These are phyloP conservation scores for Prunella strophiata DNA, from an alignment of 2,797 vertebrate species.

Conservation along the genomic window DNA sequence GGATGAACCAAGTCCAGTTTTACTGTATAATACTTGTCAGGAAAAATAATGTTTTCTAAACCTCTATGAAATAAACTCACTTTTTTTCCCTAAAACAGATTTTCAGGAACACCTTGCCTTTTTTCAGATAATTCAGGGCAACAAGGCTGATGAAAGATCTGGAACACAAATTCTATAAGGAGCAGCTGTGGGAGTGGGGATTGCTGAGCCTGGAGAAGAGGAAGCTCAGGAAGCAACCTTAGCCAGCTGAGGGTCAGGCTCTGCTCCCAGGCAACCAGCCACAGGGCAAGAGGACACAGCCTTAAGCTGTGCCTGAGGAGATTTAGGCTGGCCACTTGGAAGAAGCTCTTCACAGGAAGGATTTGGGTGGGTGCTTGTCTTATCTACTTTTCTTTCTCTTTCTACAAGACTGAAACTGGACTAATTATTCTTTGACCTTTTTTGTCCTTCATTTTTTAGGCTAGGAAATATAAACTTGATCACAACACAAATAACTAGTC, in stretches of 20 bases:
- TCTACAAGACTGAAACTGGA: not conserved
- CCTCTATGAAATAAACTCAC: not conserved
- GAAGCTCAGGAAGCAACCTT: not conserved
- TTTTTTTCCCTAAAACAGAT: not conserved
- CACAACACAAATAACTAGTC: not conserved
- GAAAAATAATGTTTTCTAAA: not conserved
- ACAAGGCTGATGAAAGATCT: not conserved
- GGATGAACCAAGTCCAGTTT: not conserved
- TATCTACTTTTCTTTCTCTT: not conserved
- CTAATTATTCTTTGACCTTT: not conserved
- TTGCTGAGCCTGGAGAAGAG: not conserved
- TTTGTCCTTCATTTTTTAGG: not conserved
- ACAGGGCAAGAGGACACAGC: not conserved
- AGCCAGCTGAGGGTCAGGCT: fast-evolving
- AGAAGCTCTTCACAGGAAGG: not conserved
- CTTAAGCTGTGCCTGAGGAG: fast-evolving
- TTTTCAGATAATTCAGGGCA: not conserved
- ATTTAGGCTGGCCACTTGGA: not conserved
- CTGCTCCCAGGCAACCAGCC: not conserved
- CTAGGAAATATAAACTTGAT: not conserved
- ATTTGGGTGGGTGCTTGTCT: not conserved
- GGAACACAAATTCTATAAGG: not conserved
- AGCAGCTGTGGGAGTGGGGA: not conserved
- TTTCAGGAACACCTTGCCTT: not conserved
- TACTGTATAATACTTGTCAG: not conserved